Evolutionary conservation across 1,140 invertebrate species (phyloP).

Genomic region (Calliopsis andreniformis): DNA sequence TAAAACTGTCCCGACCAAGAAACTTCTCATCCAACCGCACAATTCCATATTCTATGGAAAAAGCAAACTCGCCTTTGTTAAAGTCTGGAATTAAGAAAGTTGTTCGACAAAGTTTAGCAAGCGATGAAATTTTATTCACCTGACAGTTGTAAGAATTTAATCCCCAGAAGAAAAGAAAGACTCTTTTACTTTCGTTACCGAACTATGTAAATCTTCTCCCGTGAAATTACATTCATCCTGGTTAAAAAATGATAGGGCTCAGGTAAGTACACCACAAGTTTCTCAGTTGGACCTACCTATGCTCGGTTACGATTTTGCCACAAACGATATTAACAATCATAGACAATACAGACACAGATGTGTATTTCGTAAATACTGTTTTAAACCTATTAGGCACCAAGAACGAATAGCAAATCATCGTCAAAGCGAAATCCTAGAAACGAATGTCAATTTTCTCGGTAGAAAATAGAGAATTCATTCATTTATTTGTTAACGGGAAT

Average conservation of each 20-base stretch:
- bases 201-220: too few species aligned
- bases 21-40: neutral
- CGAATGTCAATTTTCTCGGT: neutral
- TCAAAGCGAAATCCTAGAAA: neutral
- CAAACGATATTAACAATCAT: too few species aligned
- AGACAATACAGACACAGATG: too few species aligned
- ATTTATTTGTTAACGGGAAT: constrained; percentile 13
- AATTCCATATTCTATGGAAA: neutral
- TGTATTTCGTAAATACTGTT: too few species aligned
- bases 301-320: too few species aligned
- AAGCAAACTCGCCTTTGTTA: neutral
- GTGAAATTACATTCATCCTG: neutral
- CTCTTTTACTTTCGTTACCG: too few species aligned
- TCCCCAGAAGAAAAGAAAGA: neutral
- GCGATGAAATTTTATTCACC: constrained; percentile 10
- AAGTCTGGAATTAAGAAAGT: constrained; percentile 1
- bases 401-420: too few species aligned
- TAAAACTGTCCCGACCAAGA: neutral
- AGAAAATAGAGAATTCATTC: neutral
- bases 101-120: neutral
- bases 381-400: too few species aligned
- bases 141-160: constrained; percentile 2
- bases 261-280: too few species aligned
- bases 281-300: too few species aligned
- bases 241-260: too few species aligned